Base-by-base conservation (phyloP, 2,113 vertebrate species). In the Tupaia chinensis region DNA sequence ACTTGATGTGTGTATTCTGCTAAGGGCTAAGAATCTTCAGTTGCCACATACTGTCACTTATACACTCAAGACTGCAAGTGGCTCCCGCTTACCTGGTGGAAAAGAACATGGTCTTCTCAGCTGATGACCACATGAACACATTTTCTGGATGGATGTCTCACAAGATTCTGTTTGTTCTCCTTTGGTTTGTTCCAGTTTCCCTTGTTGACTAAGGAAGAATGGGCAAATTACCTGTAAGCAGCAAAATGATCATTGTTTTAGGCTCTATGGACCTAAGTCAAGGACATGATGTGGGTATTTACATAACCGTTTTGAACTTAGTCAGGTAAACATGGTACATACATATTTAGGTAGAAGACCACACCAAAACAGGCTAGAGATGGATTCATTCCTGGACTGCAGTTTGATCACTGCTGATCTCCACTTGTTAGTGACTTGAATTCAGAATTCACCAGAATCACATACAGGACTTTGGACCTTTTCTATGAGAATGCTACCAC, bases 151-250 rank as follows among this genome's bases (percentile, higher is more conserved):
- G 65, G 17, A 61, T n/a, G 7, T 53, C 53, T 73, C 58, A 76
- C 10, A 53, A 60, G 56, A 61, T 74, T 8, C 60, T 88, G 34
- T 66, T 84, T 25, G 5, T 85, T 92, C 63, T 85, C 17, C 17
- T 34, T 53, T 54, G 65, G 5, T 81, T 44, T 72, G 3, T 44
- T 9, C 9, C 3, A 54, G 25, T 10, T n/a, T 27, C 5, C 20
- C 17, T 29, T 14, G 1, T 29, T 73, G 27, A 2, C 12, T 68
- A 25, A n/a, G n/a, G 60, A 11, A 27, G 0, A 0, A 0, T 78
- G 66, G 34, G 34, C 19, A 56, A 22, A 63, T 1, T 44, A 81
- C 76, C 70, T 87, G 54, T 54, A 56, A 93, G n/a, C 4, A 82
- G 60, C 11, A 70, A 69, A 88, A 94, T 23, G 15, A 25, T 69